A percentile compares a stretch with the other conserved stretches of the same genome.
phyloP scores from a whole-genome alignment of 1,140 invertebrate species.

The Diorhabda carinulata region DNA sequence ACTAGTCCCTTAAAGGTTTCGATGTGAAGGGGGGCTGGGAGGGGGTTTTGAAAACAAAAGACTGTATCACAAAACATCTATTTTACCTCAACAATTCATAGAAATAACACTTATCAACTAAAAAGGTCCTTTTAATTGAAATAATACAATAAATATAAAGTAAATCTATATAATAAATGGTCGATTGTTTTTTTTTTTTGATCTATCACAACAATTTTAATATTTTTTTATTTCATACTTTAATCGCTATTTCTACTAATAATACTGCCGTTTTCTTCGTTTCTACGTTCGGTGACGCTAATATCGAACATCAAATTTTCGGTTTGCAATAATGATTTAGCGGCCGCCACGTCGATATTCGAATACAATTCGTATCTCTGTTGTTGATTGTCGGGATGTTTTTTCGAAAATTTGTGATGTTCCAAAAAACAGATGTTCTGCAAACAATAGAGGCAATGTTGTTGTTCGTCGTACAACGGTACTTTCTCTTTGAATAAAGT shows the following conservation, averaged over 20 bases:
- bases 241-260: constrained; percentile 1
- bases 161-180: too few species aligned
- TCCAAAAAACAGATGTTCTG: constrained; percentile 13
- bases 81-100: too few species aligned
- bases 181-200: too few species aligned
- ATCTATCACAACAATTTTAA: too few species aligned
- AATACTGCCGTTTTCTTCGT: not conserved
- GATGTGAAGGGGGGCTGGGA: too few species aligned
- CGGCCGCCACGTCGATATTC: not conserved
- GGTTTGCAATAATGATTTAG: constrained; percentile 5
- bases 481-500: constrained; percentile 4
- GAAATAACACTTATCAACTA: too few species aligned
- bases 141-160: too few species aligned
- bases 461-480: constrained; percentile 9
- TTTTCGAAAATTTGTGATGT: constrained; percentile 10
- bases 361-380: constrained; percentile 14
- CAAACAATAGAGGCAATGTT: constrained; percentile 18
- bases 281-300: not conserved
- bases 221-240: not conserved
- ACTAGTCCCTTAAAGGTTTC: too few species aligned
- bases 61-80: too few species aligned
- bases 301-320: constrained; percentile 15
- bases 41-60: too few species aligned
- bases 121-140: too few species aligned
- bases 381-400: constrained; percentile 11